These are phyloP conservation scores for Caretta caretta DNA, from an alignment of 2,113 vertebrate species.

Conservation along the genomic window DNA sequence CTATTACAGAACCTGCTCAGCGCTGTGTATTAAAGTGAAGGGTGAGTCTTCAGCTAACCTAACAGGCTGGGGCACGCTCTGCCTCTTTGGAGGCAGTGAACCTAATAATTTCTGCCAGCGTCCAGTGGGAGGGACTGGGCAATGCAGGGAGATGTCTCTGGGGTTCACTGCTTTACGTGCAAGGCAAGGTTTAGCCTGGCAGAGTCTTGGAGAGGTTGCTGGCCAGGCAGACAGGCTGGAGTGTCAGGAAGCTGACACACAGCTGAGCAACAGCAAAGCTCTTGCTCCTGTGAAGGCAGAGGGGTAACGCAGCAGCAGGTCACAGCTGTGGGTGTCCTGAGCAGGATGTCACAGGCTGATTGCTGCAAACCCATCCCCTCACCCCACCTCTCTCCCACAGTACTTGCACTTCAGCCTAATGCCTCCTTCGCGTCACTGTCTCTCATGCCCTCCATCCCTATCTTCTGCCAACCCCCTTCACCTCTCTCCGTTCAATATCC, in stretches of 20 bases:
- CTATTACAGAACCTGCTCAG: background rate
- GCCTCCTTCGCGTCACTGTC: background rate
- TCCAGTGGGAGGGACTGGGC: background rate
- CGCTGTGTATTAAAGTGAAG: background rate
- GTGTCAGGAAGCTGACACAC: too few relatives aligned
- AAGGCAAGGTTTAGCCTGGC: too few relatives aligned
- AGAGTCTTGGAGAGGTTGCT: too few relatives aligned
- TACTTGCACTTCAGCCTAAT: background rate
- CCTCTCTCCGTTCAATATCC: too few relatives aligned
- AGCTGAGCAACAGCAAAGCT: too few relatives aligned
- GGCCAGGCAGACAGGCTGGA: too few relatives aligned
- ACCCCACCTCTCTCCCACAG: background rate
- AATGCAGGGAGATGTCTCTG: background rate
- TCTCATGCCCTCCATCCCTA: background rate
- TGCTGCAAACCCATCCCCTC: background rate
- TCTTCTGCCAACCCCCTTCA: too few relatives aligned
- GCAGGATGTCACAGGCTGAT: background rate
- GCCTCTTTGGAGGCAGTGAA: background rate
- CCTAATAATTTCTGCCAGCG: background rate
- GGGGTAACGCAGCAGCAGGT: too few relatives aligned
- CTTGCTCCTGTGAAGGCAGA: too few relatives aligned
- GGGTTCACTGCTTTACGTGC: too few relatives aligned
- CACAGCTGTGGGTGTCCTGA: too few relatives aligned
- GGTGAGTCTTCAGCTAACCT: background rate
- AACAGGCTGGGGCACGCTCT: background rate